phyloP scores from a whole-genome alignment of 2,113 vertebrate genomes.

The Cairina moschata region DNA sequence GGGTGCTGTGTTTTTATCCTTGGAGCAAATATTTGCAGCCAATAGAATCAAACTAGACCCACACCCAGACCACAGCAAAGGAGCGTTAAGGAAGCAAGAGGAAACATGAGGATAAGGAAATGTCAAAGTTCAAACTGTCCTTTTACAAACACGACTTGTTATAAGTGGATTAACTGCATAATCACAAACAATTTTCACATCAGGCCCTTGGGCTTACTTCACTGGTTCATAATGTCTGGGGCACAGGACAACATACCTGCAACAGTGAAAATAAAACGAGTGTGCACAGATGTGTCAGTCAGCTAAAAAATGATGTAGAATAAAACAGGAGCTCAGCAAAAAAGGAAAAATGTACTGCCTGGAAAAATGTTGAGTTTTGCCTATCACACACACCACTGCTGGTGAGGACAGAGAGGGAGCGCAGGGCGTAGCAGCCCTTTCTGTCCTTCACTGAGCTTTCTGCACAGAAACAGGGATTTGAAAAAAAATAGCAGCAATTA shows the following conservation, averaged over 20 bases:
- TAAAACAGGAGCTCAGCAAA: not conserved
- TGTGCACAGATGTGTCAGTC: rapidly evolving
- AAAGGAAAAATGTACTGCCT: not conserved
- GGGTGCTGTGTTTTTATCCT: not conserved
- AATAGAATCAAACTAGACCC: not conserved
- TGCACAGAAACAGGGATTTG: not conserved
- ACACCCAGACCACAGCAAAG: not conserved
- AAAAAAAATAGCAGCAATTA: not conserved
- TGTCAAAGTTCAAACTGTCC: not conserved
- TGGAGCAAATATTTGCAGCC: not conserved
- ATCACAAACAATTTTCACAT: not conserved
- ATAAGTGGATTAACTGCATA: not conserved
- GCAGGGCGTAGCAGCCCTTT: not conserved
- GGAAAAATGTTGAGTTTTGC: not conserved
- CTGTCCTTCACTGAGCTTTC: not conserved
- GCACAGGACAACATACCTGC: not conserved
- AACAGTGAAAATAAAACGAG: not conserved
- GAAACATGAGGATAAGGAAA: not conserved
- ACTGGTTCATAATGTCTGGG: not conserved
- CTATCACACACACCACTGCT: rapidly evolving
- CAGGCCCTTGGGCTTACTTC: not conserved
- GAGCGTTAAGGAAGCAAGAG: not conserved
- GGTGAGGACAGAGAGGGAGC: not conserved
- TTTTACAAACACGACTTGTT: not conserved
- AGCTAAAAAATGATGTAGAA: not conserved